A percentile compares a stretch with the other conserved stretches of the same genome.
Evolutionary conservation across 2,888 invertebrate species (phyloP).

Genomic region (Lasioglossum figueresi): DNA sequence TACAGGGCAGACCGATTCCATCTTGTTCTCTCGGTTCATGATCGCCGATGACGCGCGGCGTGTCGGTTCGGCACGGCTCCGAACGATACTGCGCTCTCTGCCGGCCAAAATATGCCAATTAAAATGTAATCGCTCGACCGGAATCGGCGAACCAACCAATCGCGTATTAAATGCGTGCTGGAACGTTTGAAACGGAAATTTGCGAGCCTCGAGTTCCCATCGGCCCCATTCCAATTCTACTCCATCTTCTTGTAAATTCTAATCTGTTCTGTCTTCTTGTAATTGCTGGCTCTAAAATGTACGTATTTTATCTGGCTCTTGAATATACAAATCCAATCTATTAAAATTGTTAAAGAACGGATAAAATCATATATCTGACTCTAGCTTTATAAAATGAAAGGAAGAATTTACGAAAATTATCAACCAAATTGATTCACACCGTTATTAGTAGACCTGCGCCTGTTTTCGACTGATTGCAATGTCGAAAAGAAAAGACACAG

Average conservation of each 20-base stretch:
- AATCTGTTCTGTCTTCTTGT: neutral
- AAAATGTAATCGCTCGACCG: constrained; percentile 3
- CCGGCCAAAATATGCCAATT: neutral
- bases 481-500: neutral
- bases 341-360: neutral
- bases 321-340: neutral
- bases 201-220: neutral
- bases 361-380: neutral
- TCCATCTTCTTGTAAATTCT: neutral
- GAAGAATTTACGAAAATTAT: too few relatives aligned
- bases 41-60: neutral
- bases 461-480: neutral
- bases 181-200: neutral
- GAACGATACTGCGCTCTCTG: neutral
- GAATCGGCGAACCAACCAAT: neutral
- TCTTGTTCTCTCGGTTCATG: neutral
- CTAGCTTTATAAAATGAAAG: neutral
- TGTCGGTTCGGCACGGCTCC: neutral
- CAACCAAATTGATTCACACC: too few relatives aligned
- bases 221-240: neutral
- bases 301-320: too few relatives aligned
- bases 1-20: constrained; percentile 9
- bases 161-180: neutral
- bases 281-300: neutral
- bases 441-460: neutral